These are phyloP conservation scores for Dicerorhinus sumatrensis DNA, from an alignment of 2,113 vertebrate species.

Conservation along the genomic window DNA sequence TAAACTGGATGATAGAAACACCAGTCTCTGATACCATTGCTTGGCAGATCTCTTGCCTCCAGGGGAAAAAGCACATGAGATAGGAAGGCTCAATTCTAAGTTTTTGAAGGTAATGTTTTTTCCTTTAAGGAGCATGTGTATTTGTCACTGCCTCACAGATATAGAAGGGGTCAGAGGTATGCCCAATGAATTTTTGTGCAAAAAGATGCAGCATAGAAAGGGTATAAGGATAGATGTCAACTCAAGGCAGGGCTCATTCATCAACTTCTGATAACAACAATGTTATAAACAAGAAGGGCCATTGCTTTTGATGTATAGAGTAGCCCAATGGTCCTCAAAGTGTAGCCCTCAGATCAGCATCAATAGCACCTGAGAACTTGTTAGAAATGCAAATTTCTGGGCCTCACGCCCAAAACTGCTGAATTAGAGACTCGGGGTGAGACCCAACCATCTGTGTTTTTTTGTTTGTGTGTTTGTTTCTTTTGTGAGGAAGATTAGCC, in stretches of 20 bases:
- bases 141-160: neutral
- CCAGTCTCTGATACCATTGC: neutral
- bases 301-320: neutral
- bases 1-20: neutral
- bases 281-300: neutral
- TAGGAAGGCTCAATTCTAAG: neutral
- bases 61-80: neutral
- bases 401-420: neutral
- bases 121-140: neutral
- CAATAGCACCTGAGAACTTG: neutral
- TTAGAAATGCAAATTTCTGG: neutral
- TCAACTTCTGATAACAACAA: neutral
- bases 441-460: neutral
- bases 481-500: too few species aligned
- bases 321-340: too few species aligned
- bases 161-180: neutral
- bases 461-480: too few species aligned
- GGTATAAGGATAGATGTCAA: neutral
- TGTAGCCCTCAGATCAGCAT: neutral
- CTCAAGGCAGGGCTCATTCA: neutral
- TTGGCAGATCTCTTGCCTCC: neutral
- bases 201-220: neutral
- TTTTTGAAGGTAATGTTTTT: neutral
- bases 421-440: neutral
- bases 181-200: neutral